Evolutionary conservation across 2,113 vertebrate species (phyloP), one percentile per base, ranked within the genome.

Genomic region (Podilymbus podiceps): DNA sequence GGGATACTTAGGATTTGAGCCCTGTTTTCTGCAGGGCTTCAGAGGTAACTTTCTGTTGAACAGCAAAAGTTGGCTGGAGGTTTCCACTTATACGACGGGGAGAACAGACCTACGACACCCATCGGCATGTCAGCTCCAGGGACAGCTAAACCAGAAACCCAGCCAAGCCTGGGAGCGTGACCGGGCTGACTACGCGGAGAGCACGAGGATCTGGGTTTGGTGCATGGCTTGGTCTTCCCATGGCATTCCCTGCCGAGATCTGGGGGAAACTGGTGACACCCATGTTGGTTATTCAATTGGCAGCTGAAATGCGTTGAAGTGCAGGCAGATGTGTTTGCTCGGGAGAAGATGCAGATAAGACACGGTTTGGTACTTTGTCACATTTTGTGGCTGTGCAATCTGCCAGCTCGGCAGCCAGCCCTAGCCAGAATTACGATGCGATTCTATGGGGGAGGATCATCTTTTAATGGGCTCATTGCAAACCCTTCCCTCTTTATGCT

Each of bases 221-320:
- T 30, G 27, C 6, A 2, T 35, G 81, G 15, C 15, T 83, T 50
- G 38, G 28, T 24, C 4, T 6, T 64, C 71, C 53, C 2, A 0
- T 3, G 30, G 28, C 46, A 31, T 19, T 73, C 47, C 11, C 64
- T 81, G 56, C 42, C 2, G 3, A 58, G 16, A 16, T 7, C 35
- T 35, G 27, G 60, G 33, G 18, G 58, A 60, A 63, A 33, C 27
- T 11, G 42, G 30, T 62, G 30, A 22, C 52, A 53, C 28, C 2
- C 5, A 7, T 2, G 1, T 0, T 47, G 53, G 49, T 21, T 31
- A 9, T 52, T 56, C 35, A 58, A 13, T 30, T 8, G 2, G 44
- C 49, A 25, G 22, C 58, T 62, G 59, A 67, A 85, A 58, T 0
- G 6, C 14, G 7, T 0, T 9, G 47, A 81, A 21, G 1, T 2